Evolutionary conservation across 1,140 invertebrate genomes (phyloP).

Genomic region (Lepidostoma basale): DNA sequence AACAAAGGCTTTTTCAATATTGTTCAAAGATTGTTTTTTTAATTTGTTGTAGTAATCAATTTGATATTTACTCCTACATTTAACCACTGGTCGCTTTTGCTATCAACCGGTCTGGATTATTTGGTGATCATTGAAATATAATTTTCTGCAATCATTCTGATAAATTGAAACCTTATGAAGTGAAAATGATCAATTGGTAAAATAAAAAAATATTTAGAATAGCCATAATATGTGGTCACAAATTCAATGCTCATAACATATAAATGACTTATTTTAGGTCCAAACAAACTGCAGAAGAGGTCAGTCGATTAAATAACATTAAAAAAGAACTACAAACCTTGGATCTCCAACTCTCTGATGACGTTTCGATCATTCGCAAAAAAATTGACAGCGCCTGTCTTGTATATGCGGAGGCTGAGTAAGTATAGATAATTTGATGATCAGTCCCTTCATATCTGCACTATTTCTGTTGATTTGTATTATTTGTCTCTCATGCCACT

Average conservation of each 20-base stretch:
- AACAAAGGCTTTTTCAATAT: too few relatives aligned
- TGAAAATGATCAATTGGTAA: not conserved
- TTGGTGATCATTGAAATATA: not conserved
- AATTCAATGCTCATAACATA: not conserved
- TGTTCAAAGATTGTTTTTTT: too few relatives aligned
- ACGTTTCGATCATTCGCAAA: constrained; percentile 75
- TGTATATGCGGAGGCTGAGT: constrained; percentile 71
- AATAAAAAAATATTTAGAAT: not conserved
- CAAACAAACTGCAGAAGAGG: constrained; percentile 73
- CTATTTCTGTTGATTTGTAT: constrained; percentile 4
- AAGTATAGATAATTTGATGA: constrained; percentile 50
- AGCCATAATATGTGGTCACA: constrained; percentile 21
- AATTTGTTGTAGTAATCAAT: constrained; percentile 15
- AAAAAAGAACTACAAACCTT: constrained; percentile 75
- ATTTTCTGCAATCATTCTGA: not conserved
- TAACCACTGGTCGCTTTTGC: not conserved
- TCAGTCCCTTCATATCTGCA: constrained; percentile 2
- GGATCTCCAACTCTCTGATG: constrained; percentile 70
- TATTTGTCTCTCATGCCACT: not conserved
- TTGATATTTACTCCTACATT: constrained; percentile 2
- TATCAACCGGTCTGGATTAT: too few relatives aligned
- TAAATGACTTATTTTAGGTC: constrained; percentile 13
- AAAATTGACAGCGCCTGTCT: constrained; percentile 78
- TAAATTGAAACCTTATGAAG: not conserved
- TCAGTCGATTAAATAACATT: constrained; percentile 70